Base-by-base conservation (phyloP, 2,888 invertebrate species). In the Hemaris fuciformis region DNA sequence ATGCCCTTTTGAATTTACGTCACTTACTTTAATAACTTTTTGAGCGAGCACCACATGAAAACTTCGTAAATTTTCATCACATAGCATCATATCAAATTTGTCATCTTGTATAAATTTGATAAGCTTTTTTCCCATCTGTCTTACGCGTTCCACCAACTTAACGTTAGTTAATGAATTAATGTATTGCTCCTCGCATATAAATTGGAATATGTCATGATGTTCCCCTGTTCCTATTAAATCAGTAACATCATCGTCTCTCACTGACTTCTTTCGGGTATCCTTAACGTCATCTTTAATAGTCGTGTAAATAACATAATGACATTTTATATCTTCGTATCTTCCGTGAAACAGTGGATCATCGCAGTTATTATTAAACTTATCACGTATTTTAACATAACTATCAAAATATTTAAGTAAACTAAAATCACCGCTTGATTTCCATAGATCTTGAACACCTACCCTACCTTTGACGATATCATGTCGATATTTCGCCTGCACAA, bases 401-500 rank as follows among this genome's bases (percentile, higher is more conserved):
- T 27, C 18, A 20, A 53, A 62, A 31, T 59, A 62, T 53, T 48
- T 59, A 10, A 18, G 46, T 38, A 60, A 41, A 25, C 60, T 56
- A 18, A 53, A 59, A 18, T 62, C 59, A 5, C 53, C 43, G 22
- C 20, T 59, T 6, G 53, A 8, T 8, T 38, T 34, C 60, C 48
- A 60, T 25, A 60, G 25, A 53, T 60, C 48, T 34, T 60, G 31
- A 8, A 41, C 8, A 1, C 31, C 43, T 3, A 59, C 22, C 27
- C 23, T 53, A 13, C 27, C 46, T 43, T 59, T 59, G 13, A 34
- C 23, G n/a, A 20, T 15, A 31, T 62, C 41, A 13, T 41, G 5
- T 22, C 42, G 56, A 34, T 59, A 42, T 23, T 62, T 59, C 7
- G 59, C 53, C 34, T 62, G 59, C 31, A 62, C 8, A 42, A 62